Evolutionary conservation across 2,888 invertebrate species (phyloP), one percentile per base, ranked within the genome.

Genomic region (Alloscopus bannaensis): DNA sequence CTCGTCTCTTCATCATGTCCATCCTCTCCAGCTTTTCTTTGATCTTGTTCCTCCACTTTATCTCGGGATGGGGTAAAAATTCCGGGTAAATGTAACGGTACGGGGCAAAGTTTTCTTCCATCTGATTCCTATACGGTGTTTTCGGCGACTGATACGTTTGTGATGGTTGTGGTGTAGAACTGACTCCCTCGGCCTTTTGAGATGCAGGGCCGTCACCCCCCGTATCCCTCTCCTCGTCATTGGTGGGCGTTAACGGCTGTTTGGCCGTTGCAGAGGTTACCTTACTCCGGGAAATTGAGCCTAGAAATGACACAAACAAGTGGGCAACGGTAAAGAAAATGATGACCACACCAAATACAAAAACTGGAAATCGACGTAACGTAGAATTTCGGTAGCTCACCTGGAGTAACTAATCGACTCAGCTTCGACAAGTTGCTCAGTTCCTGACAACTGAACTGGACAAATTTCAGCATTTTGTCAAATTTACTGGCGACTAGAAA

Each of bases 1-100:
- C 89, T 85, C 98, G 90, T 76, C 99, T 91, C 77, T 93, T 92
- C 31, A 99, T 87, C 99, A 99, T 99, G 88, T 99, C 99, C 81
- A 90, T 89, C 79, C 99, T 91, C 87, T 99, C 98, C 18, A 99
- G 88, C 88, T 93, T 95, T 88, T 99, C 99, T 71, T 94, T 90
- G 0, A 97, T 88, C 11, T 90, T 87, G 89, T 99, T 96, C 77
- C 98, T 91, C 89, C 92, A 93, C 87, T 92, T 89, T 0, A 93
- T 89, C 86, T 93, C 92, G 0, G 96, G 95, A 88, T 95, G 94
- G 0, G 98, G 98, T 68, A 98, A 89, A 89, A 98, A 98, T 89
- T 98, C 98, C 0, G 96, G 96, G 88, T 95, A 97, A 28, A 92
- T 89, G 87, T 92, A 92, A 84, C 95, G 90, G 86, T 91, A 92